phyloP scores from a whole-genome alignment of 2,797 vertebrate genomes.

The Acrocephalus scirpaceus region DNA sequence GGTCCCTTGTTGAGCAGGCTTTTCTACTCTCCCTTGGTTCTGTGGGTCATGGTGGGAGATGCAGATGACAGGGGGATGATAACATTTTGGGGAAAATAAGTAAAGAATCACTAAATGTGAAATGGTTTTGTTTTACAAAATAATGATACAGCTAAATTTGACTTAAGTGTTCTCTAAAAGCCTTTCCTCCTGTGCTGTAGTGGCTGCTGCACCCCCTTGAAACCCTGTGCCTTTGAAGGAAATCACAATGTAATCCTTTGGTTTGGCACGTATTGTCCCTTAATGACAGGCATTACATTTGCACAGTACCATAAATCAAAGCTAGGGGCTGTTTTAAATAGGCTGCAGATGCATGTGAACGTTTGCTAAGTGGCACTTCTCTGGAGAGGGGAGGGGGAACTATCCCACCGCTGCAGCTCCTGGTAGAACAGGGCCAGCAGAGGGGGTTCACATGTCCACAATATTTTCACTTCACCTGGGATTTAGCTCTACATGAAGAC shows the following conservation, averaged over 20 bases:
- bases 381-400: background rate
- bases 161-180: slow-evolving; percentile 8
- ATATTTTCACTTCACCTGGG: background rate
- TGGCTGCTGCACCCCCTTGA: background rate
- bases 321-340: slow-evolving; percentile 60
- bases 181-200: background rate
- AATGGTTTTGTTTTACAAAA: slow-evolving; percentile 6
- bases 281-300: slow-evolving; percentile 70
- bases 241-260: slow-evolving; percentile 56
- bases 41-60: background rate
- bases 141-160: background rate
- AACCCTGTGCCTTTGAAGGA: slow-evolving; percentile 19
- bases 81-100: background rate
- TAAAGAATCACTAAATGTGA: background rate
- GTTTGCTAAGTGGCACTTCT: slow-evolving; percentile 55
- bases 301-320: slow-evolving; percentile 73
- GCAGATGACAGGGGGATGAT: background rate
- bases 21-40: background rate
- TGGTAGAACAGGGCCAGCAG: slow-evolving; percentile 3
- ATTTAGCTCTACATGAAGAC: background rate
- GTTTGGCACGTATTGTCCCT: slow-evolving; percentile 55
- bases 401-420: background rate
- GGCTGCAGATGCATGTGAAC: slow-evolving; percentile 64
- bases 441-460: background rate
- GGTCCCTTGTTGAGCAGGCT: background rate